phyloP scores from a whole-genome alignment of 2,113 vertebrate genomes.

The Corythornis cristatus region DNA sequence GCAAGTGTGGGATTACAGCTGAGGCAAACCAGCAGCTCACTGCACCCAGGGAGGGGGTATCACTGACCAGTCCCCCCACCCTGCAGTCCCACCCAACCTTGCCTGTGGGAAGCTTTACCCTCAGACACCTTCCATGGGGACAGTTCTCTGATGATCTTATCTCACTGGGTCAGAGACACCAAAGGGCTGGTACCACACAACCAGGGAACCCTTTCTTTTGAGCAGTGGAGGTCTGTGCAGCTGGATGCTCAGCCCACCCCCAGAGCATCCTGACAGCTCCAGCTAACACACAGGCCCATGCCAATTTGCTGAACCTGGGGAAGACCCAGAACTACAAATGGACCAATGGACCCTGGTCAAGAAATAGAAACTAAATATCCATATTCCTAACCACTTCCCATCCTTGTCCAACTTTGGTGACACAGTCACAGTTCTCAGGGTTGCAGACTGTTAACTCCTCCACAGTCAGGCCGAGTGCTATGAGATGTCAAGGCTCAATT shows the following conservation, averaged over 20 bases:
- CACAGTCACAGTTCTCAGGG: neutral
- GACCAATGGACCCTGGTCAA: neutral
- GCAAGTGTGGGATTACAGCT: neutral
- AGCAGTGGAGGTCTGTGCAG: neutral
- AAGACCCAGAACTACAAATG: neutral
- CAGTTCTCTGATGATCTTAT: neutral
- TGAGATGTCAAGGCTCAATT: neutral
- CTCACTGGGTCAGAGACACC: neutral
- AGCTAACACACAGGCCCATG: fast-evolving
- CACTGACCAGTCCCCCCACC: neutral
- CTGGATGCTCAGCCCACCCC: fast-evolving
- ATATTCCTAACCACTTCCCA: neutral
- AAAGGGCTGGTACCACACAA: fast-evolving
- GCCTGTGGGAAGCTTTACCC: neutral
- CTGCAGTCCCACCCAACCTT: neutral
- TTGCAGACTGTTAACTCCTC: neutral
- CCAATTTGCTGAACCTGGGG: neutral
- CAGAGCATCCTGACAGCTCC: neutral
- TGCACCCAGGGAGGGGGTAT: neutral
- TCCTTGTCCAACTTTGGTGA: neutral
- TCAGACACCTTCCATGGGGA: neutral
- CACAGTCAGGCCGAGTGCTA: neutral
- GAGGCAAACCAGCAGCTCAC: neutral
- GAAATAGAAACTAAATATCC: neutral
- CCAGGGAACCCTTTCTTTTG: neutral